Evolutionary conservation across 2,797 vertebrate genomes (phyloP).

Genomic region (Synaphobranchus kaupii): DNA sequence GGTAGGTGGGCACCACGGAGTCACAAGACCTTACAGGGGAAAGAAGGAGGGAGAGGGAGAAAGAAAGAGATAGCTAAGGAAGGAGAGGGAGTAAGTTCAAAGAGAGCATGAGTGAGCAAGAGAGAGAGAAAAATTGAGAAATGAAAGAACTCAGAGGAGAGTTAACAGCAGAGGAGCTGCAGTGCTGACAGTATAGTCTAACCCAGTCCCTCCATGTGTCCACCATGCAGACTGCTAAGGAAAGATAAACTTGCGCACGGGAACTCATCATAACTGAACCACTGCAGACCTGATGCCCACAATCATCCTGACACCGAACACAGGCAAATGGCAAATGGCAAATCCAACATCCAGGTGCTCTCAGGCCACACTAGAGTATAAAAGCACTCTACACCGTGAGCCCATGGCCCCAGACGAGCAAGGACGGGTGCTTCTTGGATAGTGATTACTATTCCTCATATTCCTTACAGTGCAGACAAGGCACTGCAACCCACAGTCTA

Average conservation of each 20-base stretch:
- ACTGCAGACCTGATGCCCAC: background rate
- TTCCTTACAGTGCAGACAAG: background rate
- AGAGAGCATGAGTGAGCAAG: background rate
- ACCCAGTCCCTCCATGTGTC: background rate
- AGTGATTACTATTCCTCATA: background rate
- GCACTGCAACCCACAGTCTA: background rate
- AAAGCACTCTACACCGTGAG: background rate
- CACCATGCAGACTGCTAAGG: background rate
- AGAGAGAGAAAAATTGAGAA: background rate
- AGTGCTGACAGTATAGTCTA: background rate
- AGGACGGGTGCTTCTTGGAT: background rate
- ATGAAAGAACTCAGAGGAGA: background rate
- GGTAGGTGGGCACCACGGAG: too few relatives aligned
- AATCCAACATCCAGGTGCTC: background rate
- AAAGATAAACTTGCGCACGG: constrained; percentile 2
- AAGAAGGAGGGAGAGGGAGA: background rate
- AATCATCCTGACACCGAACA: constrained; percentile 37
- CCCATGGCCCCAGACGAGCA: background rate
- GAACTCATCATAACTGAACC: background rate
- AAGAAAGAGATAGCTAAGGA: background rate
- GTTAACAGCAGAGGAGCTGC: background rate
- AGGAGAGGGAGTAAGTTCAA: background rate
- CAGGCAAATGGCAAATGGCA: background rate
- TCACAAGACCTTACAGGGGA: background rate
- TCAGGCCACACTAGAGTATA: background rate